These are phyloP conservation scores for Uloborus diversus DNA, from an alignment of 1,140 invertebrate genomes.

Conservation along the genomic window DNA sequence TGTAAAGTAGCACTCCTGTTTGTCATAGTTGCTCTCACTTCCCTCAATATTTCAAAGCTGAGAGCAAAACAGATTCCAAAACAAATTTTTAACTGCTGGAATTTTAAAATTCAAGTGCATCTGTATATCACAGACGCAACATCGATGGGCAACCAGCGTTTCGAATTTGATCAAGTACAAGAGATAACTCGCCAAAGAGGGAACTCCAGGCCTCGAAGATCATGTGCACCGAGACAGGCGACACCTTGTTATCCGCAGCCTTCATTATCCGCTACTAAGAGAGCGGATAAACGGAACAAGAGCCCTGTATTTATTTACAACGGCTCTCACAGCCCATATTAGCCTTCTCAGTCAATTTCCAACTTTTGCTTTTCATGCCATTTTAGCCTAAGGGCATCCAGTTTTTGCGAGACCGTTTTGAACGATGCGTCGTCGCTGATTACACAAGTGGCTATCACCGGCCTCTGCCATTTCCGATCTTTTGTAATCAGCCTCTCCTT, in stretches of 20 bases:
- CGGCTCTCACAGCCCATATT: constrained; percentile 36
- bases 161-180: too few relatives aligned
- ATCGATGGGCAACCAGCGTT: too few relatives aligned
- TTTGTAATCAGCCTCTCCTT: too few relatives aligned
- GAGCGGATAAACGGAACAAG: constrained; percentile 42
- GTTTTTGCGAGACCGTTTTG: neutral
- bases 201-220: neutral
- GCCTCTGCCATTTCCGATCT: too few relatives aligned
- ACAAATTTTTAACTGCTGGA: neutral
- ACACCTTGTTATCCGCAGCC: constrained; percentile 53
- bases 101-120: neutral
- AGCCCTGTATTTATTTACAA: constrained; percentile 50
- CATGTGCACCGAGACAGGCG: constrained; percentile 35
- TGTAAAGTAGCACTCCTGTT: too few relatives aligned
- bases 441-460: too few relatives aligned
- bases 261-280: constrained; percentile 53
- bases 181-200: constrained; percentile 8
- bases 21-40: too few relatives aligned
- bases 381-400: constrained; percentile 14
- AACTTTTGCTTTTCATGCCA: constrained; percentile 14
- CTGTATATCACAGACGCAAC: neutral
- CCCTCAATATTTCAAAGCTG: neutral
- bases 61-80: neutral
- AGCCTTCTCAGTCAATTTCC: constrained; percentile 29
- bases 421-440: neutral